A percentile compares a stretch with the other conserved stretches of the same genome.
phyloP scores from a whole-genome alignment of 2,797 vertebrate species.

The Gephyroberyx darwinii region DNA sequence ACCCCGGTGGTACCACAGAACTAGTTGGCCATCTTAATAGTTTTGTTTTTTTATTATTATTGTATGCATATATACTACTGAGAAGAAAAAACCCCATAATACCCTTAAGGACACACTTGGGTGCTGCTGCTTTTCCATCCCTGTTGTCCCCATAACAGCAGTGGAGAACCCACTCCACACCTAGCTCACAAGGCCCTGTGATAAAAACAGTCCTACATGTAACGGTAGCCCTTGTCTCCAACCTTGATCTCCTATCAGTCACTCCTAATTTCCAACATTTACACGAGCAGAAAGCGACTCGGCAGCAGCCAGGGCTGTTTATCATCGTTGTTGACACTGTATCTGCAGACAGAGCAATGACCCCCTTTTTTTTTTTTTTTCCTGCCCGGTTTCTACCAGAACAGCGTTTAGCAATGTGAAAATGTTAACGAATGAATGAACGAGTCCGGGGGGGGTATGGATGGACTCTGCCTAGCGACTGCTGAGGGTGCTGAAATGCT shows the following conservation, averaged over 20 bases:
- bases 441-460: not conserved
- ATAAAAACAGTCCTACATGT: not conserved
- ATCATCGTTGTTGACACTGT: slow-evolving; percentile 55
- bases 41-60: no score
- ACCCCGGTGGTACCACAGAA: no score
- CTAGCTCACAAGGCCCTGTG: no score
- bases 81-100: no score
- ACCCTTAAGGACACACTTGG: no score
- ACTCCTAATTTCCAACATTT: slow-evolving; percentile 42
- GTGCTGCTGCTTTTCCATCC: no score
- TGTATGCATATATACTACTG: no score
- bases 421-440: not conserved
- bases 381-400: slow-evolving; percentile 8
- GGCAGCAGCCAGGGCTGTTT: slow-evolving; percentile 34
- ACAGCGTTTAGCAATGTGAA: not conserved
- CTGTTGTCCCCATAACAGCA: no score
- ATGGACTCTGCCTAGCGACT: no score
- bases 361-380: slow-evolving; percentile 29
- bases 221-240: slow-evolving; percentile 3
- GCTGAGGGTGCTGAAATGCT: not conserved
- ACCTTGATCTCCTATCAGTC: slow-evolving; percentile 63
- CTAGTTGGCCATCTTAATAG: no score
- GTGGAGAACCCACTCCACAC: no score
- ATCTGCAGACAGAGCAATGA: slow-evolving; percentile 51
- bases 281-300: slow-evolving; percentile 11